Evolutionary conservation across 2,797 vertebrate genomes (phyloP), one percentile per base, ranked within the genome.

Genomic region (Pangasius macronema): DNA sequence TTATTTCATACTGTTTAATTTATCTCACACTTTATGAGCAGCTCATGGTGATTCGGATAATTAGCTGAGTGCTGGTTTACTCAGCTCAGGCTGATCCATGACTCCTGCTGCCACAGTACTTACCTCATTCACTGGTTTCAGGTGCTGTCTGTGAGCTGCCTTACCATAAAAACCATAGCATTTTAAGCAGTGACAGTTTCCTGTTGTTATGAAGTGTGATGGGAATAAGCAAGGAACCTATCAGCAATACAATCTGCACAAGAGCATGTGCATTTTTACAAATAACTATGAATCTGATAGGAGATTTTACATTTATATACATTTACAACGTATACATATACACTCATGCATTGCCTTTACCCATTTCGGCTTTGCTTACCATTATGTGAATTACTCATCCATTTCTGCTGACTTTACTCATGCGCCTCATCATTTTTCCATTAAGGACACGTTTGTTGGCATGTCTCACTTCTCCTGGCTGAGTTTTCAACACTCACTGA

Each of bases 61-160:
- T 89, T 86, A 89, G 86, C 73, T 70, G 87, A 82, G 87, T 87
- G 77, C 79, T 80, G 70, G 75, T 84, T 86, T 72, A 81, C 77
- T 55, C 59, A 87, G 61, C 68, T 83, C 86, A 61, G 39, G 18
- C 36, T 72, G 33, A 61, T 76, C 33, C 70, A n/a, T 68, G 61
- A 75, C 84, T 67, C 83, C 67, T 70, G 63, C 82, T 87, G 86
- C 81, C 86, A 85, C 55, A 9, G 3, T 72, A 55, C 59, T 63
- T 75, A 39, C 27, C 83, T 75, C 11, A 75, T 82, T 27, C 51
- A 63, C 63, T 49, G 73, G 39, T 20, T 57, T 36, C 76, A 63
- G 46, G 83, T 10, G 51, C 27, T 33, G 72, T 77, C 51, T 70
- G 8, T 20, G 30, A 57, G 49, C 68, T 75, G 83, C 2, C 68